A percentile compares a stretch with the other conserved stretches of the same genome.
Conservation (phyloP, 53 echinoderm and acorn worm species). For the Astropecten irregularis region DNA sequence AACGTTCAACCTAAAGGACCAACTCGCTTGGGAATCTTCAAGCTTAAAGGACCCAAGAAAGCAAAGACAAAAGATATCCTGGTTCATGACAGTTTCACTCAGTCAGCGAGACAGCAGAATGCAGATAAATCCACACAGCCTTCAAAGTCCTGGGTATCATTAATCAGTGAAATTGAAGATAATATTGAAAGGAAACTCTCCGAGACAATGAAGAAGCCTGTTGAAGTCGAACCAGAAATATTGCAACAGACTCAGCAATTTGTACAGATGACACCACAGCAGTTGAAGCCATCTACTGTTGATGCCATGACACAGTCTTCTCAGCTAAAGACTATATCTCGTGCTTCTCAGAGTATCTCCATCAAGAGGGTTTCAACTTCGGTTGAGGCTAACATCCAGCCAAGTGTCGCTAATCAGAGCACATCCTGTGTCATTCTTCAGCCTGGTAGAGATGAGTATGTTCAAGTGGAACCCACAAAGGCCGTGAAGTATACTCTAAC, state of each 20-base stretch:
- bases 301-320: slow-evolving; percentile 19
- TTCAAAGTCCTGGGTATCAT: slow-evolving; percentile 45
- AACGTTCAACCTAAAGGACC: slow-evolving; percentile 63
- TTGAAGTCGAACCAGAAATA: slow-evolving; percentile 35
- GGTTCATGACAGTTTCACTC: slow-evolving; percentile 43
- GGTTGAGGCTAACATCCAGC: slow-evolving; percentile 15
- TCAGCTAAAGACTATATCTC: not conserved
- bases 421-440: slow-evolving; percentile 4
- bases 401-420: not conserved
- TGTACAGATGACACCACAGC: slow-evolving; percentile 16
- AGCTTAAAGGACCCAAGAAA: slow-evolving; percentile 66
- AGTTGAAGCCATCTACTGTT: not conserved
- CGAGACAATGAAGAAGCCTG: not conserved
- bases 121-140: slow-evolving; percentile 36
- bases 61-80: slow-evolving; percentile 9
- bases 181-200: slow-evolving; percentile 21
- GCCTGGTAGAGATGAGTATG: not conserved
- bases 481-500: not conserved
- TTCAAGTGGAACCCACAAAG: not conserved
- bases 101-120: slow-evolving; percentile 6
- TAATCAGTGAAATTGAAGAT: slow-evolving; percentile 51
- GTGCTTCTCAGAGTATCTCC: slow-evolving; percentile 12
- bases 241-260: slow-evolving; percentile 5
- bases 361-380: slow-evolving; percentile 1
- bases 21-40: slow-evolving; percentile 71